These are phyloP conservation scores for Mirounga angustirostris DNA, from an alignment of 2,113 vertebrate species.

Conservation along the genomic window DNA sequence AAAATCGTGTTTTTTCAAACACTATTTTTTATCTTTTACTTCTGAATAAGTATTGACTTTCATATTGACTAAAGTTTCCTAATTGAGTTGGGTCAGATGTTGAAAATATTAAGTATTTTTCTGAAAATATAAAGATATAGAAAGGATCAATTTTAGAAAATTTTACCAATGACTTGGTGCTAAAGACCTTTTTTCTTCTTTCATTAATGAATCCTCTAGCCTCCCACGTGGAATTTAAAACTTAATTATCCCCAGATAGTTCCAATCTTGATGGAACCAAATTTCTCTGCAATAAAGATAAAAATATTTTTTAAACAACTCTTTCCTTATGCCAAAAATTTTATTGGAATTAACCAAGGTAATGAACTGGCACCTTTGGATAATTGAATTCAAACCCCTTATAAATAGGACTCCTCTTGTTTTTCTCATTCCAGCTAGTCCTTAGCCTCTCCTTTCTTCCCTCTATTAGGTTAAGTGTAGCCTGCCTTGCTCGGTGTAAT, in stretches of 20 bases:
- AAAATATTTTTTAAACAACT: conserved; percentile 3
- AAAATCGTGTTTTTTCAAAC: conserved; percentile 9
- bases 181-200: neutral
- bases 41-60: neutral
- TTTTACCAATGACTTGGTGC: neutral
- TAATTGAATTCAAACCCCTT: neutral
- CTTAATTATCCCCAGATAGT: neutral
- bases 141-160: neutral
- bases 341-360: conserved; percentile 4
- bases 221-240: conserved; percentile 26
- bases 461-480: neutral
- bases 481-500: neutral
- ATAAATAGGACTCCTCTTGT: neutral
- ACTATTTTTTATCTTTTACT: neutral
- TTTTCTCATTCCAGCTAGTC: neutral
- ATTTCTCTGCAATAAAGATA: neutral
- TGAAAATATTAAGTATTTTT: conserved; percentile 29
- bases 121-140: neutral
- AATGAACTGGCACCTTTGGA: neutral
- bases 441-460: neutral
- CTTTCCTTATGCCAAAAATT: neutral
- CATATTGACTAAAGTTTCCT: neutral
- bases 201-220: neutral
- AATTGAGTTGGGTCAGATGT: neutral
- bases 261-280: neutral